Base-by-base conservation (phyloP, 1,140 invertebrate species). In the Macrosteles quadrilineatus region DNA sequence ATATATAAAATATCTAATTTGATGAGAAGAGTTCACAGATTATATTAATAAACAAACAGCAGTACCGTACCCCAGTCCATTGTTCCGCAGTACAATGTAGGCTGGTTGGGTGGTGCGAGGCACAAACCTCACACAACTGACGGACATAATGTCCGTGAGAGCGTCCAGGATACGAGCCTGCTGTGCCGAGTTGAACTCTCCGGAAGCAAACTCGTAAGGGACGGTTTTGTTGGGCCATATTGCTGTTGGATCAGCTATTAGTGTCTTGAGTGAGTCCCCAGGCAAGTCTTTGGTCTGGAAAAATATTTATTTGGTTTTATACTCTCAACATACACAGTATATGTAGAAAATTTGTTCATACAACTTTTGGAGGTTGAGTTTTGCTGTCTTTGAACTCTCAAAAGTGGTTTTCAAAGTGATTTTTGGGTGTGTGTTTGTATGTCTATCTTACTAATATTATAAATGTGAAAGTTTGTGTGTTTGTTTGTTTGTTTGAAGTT, bases 71-170 rank as follows among this genome's bases (percentile, higher is more conserved):
- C 71, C 47, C 30, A 14, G 0, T n/a, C 47, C 47, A 32, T 63
- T 19, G 30, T 70, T 40, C 1, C 64, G 47, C 4, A 72, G 31
- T 1, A 25, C 19, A 36, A 83, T 72, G 71, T 79, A 83, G 64
- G 82, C 78, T 25, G 40, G 67, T 71, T 82, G 74, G 12, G 71
- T 73, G 0, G 75, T 77, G 29, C 78, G 68, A 17, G 76, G 76
- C 14, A 73, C 71, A 71, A 81, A 83, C 27, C 73, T 68, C 45
- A 83, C 75, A 66, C 81, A 83, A 2, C 80, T 80, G 31, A 74
- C 66, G 1, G 23, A n/a, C 66, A 55, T 57, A 3, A 68, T 53
- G 30, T 68, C 66, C 3, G 25, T 45, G 21, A 68, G 47, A 2
- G 66, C 66, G 1, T 53, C 23, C 17, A 27, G 1, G 9, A 66